Percentiles rank a stretch among this genome's conserved stretches.
Evolutionary conservation across 2,888 invertebrate species (phyloP).

Genomic region (Elysia crispata): DNA sequence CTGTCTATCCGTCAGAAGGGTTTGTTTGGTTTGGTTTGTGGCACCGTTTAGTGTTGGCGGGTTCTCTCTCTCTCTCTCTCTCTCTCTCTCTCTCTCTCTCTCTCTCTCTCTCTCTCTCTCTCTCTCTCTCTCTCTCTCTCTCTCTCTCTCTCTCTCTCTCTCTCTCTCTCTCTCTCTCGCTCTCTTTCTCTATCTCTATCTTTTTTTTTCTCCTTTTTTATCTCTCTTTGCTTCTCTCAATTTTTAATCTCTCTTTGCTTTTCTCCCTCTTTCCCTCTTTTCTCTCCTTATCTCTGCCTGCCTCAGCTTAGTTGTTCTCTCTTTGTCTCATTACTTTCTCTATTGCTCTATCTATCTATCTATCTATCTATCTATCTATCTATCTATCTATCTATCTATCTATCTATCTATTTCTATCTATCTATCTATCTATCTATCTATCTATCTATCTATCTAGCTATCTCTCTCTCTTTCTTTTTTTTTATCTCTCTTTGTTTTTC

Average conservation of each 20-base stretch:
- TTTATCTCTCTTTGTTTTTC: no score
- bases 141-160: constrained; percentile 17
- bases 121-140: constrained; percentile 14
- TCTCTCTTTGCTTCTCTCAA: background rate
- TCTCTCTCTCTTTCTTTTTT: no score
- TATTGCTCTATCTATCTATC: no score
- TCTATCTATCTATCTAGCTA: no score
- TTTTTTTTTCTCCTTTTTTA: background rate
- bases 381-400: no score
- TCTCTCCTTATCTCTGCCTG: background rate
- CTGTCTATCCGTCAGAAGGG: no score
- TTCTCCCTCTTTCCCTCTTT: constrained; percentile 3
- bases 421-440: no score
- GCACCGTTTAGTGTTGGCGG: background rate
- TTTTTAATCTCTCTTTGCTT: constrained; percentile 20
- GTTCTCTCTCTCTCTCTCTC: constrained; percentile 21
- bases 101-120: constrained; percentile 30
- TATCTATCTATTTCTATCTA: no score
- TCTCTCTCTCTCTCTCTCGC: constrained; percentile 3
- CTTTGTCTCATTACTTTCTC: no score
- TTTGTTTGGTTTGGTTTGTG: no score
- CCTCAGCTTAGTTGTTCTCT: no score
- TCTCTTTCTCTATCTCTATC: background rate
- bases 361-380: no score
- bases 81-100: constrained; percentile 24